Conservation (phyloP, 2,113 vertebrate species). For the Forbesichthys papilliferus region DNA sequence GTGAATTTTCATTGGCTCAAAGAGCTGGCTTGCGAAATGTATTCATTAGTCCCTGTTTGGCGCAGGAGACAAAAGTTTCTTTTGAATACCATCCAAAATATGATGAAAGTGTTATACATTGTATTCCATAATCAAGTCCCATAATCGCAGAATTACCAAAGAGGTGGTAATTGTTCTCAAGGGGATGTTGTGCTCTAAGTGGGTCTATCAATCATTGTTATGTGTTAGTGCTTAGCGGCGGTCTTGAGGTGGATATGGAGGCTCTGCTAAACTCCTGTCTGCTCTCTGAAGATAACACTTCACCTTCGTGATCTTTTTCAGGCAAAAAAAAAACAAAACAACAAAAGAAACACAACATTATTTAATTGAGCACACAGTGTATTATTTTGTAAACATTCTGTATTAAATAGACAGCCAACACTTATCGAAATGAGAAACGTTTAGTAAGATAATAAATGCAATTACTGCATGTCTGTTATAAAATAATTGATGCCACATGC, state of each 20-base stretch:
- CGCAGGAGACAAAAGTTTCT: constrained; percentile 49
- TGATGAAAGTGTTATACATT: constrained; percentile 35
- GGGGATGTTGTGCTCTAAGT: constrained; percentile 65
- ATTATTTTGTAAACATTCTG: not conserved
- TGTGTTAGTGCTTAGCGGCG: constrained; percentile 24
- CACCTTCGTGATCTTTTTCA: constrained; percentile 1
- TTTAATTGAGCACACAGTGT: not conserved
- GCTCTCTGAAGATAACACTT: constrained; percentile 34
- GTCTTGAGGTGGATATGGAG: constrained; percentile 15
- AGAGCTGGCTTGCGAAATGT: constrained; percentile 53
- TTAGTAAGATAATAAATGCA: no score
- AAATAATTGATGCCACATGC: no score
- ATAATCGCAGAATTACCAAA: constrained; percentile 55
- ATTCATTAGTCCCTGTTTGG: constrained; percentile 49
- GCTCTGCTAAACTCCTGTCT: constrained; percentile 23
- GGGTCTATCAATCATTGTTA: constrained; percentile 61
- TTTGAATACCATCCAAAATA: constrained; percentile 42
- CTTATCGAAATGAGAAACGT: no score
- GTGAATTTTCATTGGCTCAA: constrained; percentile 41
- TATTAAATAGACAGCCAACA: no score
- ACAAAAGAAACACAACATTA: not conserved
- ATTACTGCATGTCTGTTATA: no score
- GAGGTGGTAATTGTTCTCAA: constrained; percentile 55
- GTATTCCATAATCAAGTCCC: constrained; percentile 43
- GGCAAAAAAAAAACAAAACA: not conserved